Conservation (phyloP, 2,888 invertebrate species). For the Metellina segmentata region DNA sequence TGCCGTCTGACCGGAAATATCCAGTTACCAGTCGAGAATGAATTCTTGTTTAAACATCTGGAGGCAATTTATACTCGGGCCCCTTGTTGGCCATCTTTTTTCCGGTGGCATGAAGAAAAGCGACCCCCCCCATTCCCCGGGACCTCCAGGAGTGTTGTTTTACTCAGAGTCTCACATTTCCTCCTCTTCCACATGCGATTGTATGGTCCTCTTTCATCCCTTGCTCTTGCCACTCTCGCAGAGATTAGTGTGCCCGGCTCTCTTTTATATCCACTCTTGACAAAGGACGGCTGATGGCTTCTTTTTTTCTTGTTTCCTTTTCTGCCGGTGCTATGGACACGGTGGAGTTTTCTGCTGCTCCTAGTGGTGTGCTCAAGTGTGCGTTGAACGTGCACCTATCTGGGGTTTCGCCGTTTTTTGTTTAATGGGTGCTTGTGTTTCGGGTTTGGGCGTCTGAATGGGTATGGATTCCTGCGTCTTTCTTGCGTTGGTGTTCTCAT, state of each 20-base stretch:
- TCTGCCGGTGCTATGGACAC: too few relatives aligned
- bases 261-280: neutral
- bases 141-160: constrained; percentile 39
- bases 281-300: neutral
- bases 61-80: neutral
- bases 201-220: neutral
- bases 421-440: neutral
- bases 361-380: neutral
- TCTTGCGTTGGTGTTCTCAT: too few relatives aligned
- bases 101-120: neutral
- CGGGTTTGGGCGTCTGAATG: neutral
- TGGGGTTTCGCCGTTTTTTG: neutral
- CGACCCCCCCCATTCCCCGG: neutral
- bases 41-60: neutral
- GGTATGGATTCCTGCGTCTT: too few relatives aligned
- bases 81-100: neutral
- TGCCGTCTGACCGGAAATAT: neutral
- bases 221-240: neutral
- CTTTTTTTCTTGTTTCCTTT: neutral
- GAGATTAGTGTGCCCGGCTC: too few relatives aligned
- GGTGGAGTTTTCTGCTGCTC: neutral
- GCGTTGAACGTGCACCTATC: neutral
- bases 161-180: constrained; percentile 31
- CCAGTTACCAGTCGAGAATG: neutral
- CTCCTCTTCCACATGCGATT: constrained; percentile 16